Evolutionary conservation across 92 coral and sea anemone genomes (phyloP).

Genomic region (Pocillopora meandrina): DNA sequence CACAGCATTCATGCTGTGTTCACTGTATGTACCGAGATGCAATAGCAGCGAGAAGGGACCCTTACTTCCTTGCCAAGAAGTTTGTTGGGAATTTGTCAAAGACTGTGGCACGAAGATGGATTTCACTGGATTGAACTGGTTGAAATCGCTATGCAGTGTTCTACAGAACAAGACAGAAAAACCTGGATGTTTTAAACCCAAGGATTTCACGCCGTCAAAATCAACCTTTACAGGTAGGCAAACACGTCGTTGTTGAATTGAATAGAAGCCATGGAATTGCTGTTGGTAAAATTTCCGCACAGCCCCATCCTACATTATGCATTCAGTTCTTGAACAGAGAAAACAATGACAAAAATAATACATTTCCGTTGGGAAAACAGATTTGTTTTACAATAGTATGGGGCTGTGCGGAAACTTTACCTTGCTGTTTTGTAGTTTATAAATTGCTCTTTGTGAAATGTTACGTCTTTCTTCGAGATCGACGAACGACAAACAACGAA

Average conservation of each 20-base stretch:
- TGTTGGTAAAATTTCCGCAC: too few relatives aligned
- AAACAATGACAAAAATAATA: too few relatives aligned
- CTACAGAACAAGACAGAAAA: slow-evolving; percentile 18
- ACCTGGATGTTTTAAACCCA: slow-evolving; percentile 46
- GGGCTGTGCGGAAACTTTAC: too few relatives aligned
- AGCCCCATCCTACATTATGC: too few relatives aligned
- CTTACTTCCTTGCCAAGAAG: slow-evolving; percentile 57
- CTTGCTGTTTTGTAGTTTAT: too few relatives aligned
- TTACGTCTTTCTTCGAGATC: too few relatives aligned
- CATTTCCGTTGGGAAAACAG: too few relatives aligned
- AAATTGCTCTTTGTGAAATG: too few relatives aligned
- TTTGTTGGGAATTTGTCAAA: slow-evolving; percentile 49
- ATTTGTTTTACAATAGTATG: too few relatives aligned
- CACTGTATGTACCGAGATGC: slow-evolving; percentile 56
- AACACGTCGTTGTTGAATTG: background rate
- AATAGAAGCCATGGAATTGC: too few relatives aligned
- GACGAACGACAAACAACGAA: too few relatives aligned
- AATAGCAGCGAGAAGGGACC: slow-evolving; percentile 18
- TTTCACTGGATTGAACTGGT: slow-evolving; percentile 47
- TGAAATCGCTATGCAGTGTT: slow-evolving; percentile 48
- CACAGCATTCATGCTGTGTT: slow-evolving; percentile 47
- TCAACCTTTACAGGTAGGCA: background rate
- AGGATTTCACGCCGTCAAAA: slow-evolving; percentile 14
- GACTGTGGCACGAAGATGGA: slow-evolving; percentile 38
- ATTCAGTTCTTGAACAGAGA: too few relatives aligned